Percentiles rank a stretch among this genome's conserved stretches.
Evolutionary conservation across 1,140 invertebrate genomes (phyloP).

Genomic region (Rhagoletis zephyria): DNA sequence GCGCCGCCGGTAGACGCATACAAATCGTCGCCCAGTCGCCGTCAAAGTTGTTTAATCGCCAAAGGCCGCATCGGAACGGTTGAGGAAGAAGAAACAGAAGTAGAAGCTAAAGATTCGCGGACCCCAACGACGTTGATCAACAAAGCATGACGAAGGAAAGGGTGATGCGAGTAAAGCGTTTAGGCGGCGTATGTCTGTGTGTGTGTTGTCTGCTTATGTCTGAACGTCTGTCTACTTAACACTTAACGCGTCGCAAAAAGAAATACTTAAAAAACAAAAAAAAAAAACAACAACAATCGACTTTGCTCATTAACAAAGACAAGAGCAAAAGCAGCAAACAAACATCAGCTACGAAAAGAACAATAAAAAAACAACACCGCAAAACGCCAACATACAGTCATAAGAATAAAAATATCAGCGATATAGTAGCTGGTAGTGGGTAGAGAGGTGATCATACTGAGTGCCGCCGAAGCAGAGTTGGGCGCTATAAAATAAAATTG

Average conservation of each 20-base stretch:
- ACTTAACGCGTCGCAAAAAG: constrained; percentile 3
- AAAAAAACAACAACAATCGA: background rate
- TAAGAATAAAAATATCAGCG: background rate
- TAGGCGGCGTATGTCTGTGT: background rate
- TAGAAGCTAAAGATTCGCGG: background rate
- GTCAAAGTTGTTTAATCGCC: constrained; percentile 36
- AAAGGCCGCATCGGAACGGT: constrained; percentile 15
- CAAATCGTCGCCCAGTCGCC: constrained; percentile 39
- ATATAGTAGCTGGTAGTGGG: background rate
- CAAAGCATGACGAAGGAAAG: constrained; percentile 28
- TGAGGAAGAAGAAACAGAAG: background rate
- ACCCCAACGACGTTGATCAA: constrained; percentile 7
- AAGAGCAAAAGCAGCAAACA: background rate
- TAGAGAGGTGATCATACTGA: background rate
- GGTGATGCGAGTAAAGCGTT: background rate
- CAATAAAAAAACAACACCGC: background rate
- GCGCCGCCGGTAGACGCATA: constrained; percentile 29
- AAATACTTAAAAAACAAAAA: background rate
- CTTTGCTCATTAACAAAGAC: constrained; percentile 26
- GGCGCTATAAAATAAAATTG: background rate
- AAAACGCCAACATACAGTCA: background rate
- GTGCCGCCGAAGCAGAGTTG: background rate
- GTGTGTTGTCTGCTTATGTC: background rate
- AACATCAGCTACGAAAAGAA: background rate
- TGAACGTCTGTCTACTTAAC: constrained; percentile 26